Evolutionary conservation across 2,797 vertebrate genomes (phyloP).

Genomic region (Notamacropus eugenii): DNA sequence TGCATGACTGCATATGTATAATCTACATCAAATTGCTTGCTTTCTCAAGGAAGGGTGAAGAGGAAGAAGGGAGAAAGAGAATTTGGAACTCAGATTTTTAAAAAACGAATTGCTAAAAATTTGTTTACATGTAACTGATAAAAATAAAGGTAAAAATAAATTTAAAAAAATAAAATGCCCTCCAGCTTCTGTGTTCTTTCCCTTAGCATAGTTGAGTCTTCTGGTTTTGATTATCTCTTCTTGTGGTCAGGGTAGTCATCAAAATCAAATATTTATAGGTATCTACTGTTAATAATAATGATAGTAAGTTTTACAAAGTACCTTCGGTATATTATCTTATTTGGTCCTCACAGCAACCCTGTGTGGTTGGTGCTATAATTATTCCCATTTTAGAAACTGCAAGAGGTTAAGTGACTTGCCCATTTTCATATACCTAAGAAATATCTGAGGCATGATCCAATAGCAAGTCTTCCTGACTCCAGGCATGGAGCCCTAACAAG

Average conservation of each 20-base stretch:
- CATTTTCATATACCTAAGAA: too few relatives aligned
- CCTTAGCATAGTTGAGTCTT: not conserved
- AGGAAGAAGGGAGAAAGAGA: not conserved
- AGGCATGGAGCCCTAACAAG: too few relatives aligned
- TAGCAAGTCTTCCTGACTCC: too few relatives aligned
- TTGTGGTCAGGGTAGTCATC: not conserved
- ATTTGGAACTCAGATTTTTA: not conserved
- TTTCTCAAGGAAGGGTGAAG: not conserved
- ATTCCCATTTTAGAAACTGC: too few relatives aligned
- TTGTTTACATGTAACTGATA: not conserved
- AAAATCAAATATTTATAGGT: not conserved
- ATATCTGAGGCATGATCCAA: too few relatives aligned
- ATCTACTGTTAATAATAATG: not conserved
- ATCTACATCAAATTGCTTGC: not conserved
- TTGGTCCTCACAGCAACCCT: too few relatives aligned
- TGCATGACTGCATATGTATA: not conserved
- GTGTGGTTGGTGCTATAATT: too few relatives aligned
- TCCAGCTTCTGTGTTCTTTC: not conserved
- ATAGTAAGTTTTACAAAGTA: too few relatives aligned
- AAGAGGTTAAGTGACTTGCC: too few relatives aligned
- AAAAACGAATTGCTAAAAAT: not conserved
- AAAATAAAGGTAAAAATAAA: not conserved
- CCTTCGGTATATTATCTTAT: too few relatives aligned
- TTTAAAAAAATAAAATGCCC: too few relatives aligned
- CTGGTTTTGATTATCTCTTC: not conserved